Base-by-base conservation (phyloP, 1,140 invertebrate genomes). In the Cylas formicarius region DNA sequence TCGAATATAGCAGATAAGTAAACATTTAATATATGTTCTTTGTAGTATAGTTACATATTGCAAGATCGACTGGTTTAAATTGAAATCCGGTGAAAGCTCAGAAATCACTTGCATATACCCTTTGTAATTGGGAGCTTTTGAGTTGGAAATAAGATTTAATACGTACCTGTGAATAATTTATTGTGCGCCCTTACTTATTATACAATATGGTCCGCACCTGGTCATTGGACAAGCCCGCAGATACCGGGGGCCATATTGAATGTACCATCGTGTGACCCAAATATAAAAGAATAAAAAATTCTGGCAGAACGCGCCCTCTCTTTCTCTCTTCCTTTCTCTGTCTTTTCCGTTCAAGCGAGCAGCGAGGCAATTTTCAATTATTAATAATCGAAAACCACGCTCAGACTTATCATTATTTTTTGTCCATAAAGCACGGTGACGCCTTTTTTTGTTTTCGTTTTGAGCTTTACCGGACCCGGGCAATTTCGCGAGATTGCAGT, bases 121-220 rank as follows among this genome's bases (percentile, higher is more conserved):
- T n/a, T n/a, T n/a, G n/a, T n/a, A 14, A 10, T 10, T 33, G 9
- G 17, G 31, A 16, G 14, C 9, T 33, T 10, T 10, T 10, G 4
- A 10, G 11, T 39, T 16, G n/a, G n/a, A n/a, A n/a, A n/a, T n/a
- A n/a, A n/a, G n/a, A n/a, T n/a, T n/a, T n/a, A 27, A 16, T 28
- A 16, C 39, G 24, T 26, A 8, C 17, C 24, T 41, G 44, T 43
- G 34, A 52, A 52, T 52, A 57, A 57, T 57, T 57, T 48, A 57
- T 57, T 54, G 41, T 55, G 39, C 43, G 46, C 44, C 48, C 48
- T 38, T 52, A 50, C 53, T 55, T 55, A 53, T 56, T 56, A 56
- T 58, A 56, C 53, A 56, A 55, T 55, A 55, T 55, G 48, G 53
- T 52, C 43, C 46, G 50, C 56, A 58, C 56, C 56, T 58, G 56